Evolutionary conservation across 2,113 vertebrate genomes (phyloP).

Genomic region (Marcusenius ussheri): DNA sequence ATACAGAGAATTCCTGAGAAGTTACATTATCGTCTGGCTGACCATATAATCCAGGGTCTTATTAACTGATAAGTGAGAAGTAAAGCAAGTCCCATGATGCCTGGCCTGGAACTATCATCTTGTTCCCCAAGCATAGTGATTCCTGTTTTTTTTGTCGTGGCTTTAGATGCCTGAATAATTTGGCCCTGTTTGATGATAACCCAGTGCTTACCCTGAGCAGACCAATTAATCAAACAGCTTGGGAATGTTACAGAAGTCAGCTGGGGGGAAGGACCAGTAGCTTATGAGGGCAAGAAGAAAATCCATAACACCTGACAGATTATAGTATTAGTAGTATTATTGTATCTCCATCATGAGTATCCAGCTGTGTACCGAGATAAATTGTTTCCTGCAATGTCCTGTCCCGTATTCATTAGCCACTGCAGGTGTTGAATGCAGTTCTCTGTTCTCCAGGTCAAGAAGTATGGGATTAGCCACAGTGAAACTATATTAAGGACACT

Average conservation of each 20-base stretch:
- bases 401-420: background rate
- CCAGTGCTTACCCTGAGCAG: background rate
- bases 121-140: constrained; percentile 41
- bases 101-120: background rate
- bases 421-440: background rate
- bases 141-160: constrained; percentile 2
- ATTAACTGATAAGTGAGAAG: background rate
- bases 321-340: background rate
- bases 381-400: background rate
- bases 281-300: background rate
- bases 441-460: background rate
- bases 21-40: background rate
- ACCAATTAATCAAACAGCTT: background rate
- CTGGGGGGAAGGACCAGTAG: background rate
- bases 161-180: background rate
- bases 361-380: background rate
- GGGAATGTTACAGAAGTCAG: background rate
- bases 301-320: background rate
- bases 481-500: background rate
- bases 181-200: background rate
- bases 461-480: background rate
- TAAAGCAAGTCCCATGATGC: background rate
- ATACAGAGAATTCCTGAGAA: background rate
- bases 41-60: background rate
- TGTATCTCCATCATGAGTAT: background rate